Percentiles rank a stretch among this genome's conserved stretches.
Evolutionary conservation across 1,140 invertebrate genomes (phyloP).

Genomic region (Phymastichus coffea): DNA sequence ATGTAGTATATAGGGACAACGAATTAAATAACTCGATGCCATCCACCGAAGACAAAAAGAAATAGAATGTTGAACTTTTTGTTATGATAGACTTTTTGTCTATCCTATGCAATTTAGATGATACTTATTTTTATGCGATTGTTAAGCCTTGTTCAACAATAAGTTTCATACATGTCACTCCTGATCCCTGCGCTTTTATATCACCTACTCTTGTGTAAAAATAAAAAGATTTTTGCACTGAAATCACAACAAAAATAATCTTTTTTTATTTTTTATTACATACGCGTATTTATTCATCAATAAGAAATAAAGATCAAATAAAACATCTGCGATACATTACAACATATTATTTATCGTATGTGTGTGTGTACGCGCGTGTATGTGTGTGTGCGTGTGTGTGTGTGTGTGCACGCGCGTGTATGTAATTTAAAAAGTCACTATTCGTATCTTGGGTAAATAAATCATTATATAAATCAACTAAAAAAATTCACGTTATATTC

Average conservation of each 20-base stretch:
- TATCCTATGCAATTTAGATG: too few species aligned
- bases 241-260: slow-evolving; percentile 29
- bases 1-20: slow-evolving; percentile 69
- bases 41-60: slow-evolving; percentile 33
- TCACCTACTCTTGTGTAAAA: slow-evolving; percentile 10
- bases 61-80: background rate
- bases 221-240: slow-evolving; percentile 35
- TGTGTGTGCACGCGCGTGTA: too few species aligned
- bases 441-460: slow-evolving; percentile 36
- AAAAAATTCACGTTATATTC: slow-evolving; percentile 27
- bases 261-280: slow-evolving; percentile 31
- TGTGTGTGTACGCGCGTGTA: slow-evolving; percentile 45
- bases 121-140: slow-evolving; percentile 25
- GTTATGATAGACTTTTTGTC: background rate
- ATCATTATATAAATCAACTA: slow-evolving; percentile 45
- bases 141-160: slow-evolving; percentile 9
- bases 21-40: slow-evolving; percentile 37
- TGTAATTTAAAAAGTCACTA: slow-evolving; percentile 29
- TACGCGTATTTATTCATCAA: slow-evolving; percentile 50
- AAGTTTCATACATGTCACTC: background rate
- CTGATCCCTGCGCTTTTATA: slow-evolving; percentile 13
- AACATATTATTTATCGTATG: slow-evolving; percentile 32
- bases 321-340: slow-evolving; percentile 39
- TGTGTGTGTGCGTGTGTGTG: too few species aligned
- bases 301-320: slow-evolving; percentile 51